Conservation (phyloP, 53 echinoderm and acorn worm species). For the Holothuria scabra region DNA sequence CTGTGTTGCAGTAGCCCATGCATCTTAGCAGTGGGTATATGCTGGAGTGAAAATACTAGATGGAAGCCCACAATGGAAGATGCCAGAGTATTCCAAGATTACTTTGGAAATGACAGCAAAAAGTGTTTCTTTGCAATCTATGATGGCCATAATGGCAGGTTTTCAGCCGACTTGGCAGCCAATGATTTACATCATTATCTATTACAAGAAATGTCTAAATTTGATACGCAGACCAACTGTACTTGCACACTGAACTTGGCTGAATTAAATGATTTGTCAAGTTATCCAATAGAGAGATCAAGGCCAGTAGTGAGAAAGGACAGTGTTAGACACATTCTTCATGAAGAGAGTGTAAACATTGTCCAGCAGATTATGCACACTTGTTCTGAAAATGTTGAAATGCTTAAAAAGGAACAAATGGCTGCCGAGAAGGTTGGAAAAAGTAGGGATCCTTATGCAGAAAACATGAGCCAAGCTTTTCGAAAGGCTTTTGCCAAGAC, state of each 20-base stretch:
- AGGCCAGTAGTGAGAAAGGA: constrained; percentile 72
- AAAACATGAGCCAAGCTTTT: constrained; percentile 80
- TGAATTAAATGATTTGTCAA: constrained; percentile 76
- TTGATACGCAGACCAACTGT: constrained; percentile 76
- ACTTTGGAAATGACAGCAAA: constrained; percentile 86
- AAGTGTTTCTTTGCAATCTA: constrained; percentile 97
- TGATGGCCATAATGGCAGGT: constrained; percentile 97
- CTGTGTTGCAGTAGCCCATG: constrained; percentile 86
- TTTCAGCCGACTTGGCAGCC: constrained; percentile 88
- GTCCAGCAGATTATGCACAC: constrained; percentile 99
- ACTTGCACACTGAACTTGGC: constrained; percentile 91
- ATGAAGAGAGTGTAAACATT: constrained; percentile 87
- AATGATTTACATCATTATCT: constrained; percentile 95
- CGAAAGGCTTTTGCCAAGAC: constrained; percentile 64
- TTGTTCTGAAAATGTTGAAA: constrained; percentile 69
- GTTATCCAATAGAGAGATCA: constrained; percentile 77
- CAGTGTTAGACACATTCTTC: constrained; percentile 90
- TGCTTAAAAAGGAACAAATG: constrained; percentile 48
- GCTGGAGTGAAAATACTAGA: constrained; percentile 81
- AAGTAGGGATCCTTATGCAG: constrained; percentile 68
- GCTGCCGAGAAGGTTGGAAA: constrained; percentile 31
- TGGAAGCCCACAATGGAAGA: constrained; percentile 98
- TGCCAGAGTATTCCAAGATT: constrained; percentile 94
- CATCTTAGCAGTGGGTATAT: constrained; percentile 83
- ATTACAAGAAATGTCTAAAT: constrained; percentile 82